Percentiles rank a stretch among this genome's conserved stretches.
These are phyloP conservation scores for Heliconius hermathena DNA, from an alignment of 1,140 invertebrate genomes.

Conservation along the genomic window DNA sequence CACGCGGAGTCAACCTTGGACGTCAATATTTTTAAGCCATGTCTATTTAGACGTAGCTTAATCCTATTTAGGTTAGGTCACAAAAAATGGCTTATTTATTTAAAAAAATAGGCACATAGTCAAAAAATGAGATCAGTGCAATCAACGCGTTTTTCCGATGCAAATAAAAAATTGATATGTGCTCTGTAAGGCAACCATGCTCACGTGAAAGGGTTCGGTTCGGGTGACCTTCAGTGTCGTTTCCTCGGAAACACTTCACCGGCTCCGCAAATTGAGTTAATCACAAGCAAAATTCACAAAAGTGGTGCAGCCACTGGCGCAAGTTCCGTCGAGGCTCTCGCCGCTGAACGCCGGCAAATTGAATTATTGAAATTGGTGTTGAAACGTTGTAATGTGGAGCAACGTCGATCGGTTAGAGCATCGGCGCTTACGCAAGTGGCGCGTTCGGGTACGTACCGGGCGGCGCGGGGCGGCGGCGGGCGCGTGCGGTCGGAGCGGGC, in stretches of 20 bases:
- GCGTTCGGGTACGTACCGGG: conserved; percentile 58
- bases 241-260: conserved; percentile 42
- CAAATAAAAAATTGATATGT: neutral
- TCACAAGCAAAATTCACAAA: conserved; percentile 40
- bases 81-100: neutral
- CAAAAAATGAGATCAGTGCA: neutral
- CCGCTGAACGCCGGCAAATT: conserved; percentile 32
- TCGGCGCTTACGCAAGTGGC: conserved; percentile 37
- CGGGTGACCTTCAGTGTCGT: conserved; percentile 35
- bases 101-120: neutral
- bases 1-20: neutral
- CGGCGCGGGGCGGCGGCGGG: conserved; percentile 38
- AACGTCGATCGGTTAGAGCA: conserved; percentile 35
- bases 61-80: neutral
- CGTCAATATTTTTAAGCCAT: neutral
- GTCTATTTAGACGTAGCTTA: neutral
- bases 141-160: neutral
- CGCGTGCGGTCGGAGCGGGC: conserved; percentile 49
- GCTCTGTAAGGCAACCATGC: conserved; percentile 7
- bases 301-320: conserved; percentile 29
- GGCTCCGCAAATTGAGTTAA: conserved; percentile 33
- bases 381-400: conserved; percentile 34
- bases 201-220: conserved; percentile 38
- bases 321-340: conserved; percentile 40
- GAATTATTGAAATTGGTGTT: conserved; percentile 34